Percentiles rank a stretch among this genome's conserved stretches.
Evolutionary conservation across 2,888 invertebrate species (phyloP).

Genomic region (Trissonchulus latispiculum): DNA sequence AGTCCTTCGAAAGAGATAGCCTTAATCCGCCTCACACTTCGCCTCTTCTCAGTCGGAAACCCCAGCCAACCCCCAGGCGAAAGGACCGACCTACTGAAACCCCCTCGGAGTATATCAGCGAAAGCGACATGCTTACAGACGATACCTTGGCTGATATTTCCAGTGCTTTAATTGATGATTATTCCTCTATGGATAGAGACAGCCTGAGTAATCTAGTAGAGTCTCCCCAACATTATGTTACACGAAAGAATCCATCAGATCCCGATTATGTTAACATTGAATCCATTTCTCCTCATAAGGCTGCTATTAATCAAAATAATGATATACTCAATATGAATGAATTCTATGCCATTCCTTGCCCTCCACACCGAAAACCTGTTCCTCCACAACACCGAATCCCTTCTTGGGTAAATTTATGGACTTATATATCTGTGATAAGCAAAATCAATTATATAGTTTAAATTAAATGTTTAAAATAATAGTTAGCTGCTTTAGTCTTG

Average conservation of each 20-base stretch:
- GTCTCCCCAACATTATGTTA: neutral
- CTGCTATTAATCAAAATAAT: too few relatives aligned
- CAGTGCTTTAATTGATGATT: neutral
- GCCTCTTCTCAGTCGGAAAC: neutral
- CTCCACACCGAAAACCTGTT: neutral
- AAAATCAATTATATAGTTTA: too few relatives aligned
- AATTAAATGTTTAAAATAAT: too few relatives aligned
- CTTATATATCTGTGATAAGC: too few relatives aligned
- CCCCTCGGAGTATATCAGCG: too few relatives aligned
- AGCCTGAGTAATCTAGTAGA: neutral
- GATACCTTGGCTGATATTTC: neutral
- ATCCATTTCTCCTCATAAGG: neutral
- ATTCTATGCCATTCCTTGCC: neutral
- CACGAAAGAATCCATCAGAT: neutral
- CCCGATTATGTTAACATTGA: neutral
- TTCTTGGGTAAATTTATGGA: slow-evolving; percentile 9
- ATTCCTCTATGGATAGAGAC: neutral
- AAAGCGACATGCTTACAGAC: neutral
- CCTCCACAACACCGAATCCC: slow-evolving; percentile 10
- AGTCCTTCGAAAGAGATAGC: neutral
- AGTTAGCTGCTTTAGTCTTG: too few relatives aligned
- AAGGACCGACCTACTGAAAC: too few relatives aligned
- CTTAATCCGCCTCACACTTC: neutral
- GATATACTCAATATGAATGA: neutral
- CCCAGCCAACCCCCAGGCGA: neutral